These are phyloP conservation scores for Parus major DNA, from an alignment of 2,113 vertebrate species.

Conservation along the genomic window DNA sequence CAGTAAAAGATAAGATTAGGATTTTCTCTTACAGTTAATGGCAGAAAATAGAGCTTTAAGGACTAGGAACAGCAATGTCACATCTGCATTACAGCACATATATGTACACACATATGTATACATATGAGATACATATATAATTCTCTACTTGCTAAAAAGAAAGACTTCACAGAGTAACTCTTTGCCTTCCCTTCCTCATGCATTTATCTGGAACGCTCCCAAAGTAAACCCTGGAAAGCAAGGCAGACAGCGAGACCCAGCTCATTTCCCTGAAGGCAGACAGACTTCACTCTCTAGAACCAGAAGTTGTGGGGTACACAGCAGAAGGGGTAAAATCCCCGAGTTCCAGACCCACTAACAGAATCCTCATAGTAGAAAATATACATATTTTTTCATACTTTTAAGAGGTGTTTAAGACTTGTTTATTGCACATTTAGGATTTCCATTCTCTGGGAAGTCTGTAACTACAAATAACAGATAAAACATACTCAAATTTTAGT, in stretches of 20 bases:
- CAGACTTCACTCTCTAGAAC: not conserved
- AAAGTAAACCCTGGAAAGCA: not conserved
- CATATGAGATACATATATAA: accelerated
- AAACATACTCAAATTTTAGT: not conserved
- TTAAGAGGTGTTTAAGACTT: not conserved
- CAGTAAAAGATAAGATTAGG: not conserved
- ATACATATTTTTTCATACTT: not conserved
- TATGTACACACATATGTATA: accelerated
- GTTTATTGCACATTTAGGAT: conserved; percentile 17
- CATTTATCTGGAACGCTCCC: not conserved
- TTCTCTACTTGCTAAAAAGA: not conserved
- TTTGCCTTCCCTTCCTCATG: not conserved
- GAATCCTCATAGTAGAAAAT: not conserved
- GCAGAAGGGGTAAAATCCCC: not conserved
- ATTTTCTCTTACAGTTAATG: not conserved
- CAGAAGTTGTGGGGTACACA: not conserved
- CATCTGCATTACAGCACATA: not conserved
- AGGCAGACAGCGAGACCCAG: not conserved
- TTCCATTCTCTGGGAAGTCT: conserved; percentile 15
- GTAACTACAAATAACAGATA: conserved; percentile 9
- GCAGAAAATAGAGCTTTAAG: not conserved
- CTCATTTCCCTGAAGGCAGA: not conserved
- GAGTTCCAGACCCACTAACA: not conserved
- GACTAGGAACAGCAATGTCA: not conserved
- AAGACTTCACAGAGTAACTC: not conserved